Evolutionary conservation across 2,888 invertebrate genomes (phyloP), one percentile per base, ranked within the genome.

Genomic region (Lepidocyrtoides sp.): DNA sequence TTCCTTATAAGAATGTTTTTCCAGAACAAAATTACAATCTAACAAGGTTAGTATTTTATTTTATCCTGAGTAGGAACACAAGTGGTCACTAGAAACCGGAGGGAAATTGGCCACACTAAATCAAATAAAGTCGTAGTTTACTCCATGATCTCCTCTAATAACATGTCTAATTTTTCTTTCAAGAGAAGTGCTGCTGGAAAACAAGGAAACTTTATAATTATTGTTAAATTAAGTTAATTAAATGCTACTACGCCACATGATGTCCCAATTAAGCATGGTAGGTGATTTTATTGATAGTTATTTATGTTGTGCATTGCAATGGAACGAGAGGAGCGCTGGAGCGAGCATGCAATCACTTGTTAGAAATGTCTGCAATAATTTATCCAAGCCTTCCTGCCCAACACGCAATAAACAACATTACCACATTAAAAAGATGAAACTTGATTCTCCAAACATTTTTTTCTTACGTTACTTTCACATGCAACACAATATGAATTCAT

Each of bases 351-450:
- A 54, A 79, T 79, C 79, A 51, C 79, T 54, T 79, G n/a, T 17
- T 17, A 69, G 20, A 79, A 79, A 54, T n/a, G 79, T n/a, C n/a
- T n/a, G 51, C 20, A 79, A 79, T 79, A 79, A 17, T 54, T 79
- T 32, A 79, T 54, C 17, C 32, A 8, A 54, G 5, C 29, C 51
- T 54, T 79, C 79, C 54, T 79, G 14, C 29, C 54, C 32, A 79
- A 54, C 79, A 79, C 79, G 54, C 79, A 79, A 79, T 79, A 79
- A 79, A 79, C 51, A 79, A 75, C 75, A 23, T 8, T 51, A 51
- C 77, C 77, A 51, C 48, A 51, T 10, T 5, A 51, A 51, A 51
- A 14, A 48, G 26, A 26, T 51, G 77, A 77, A 77, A 48, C 51
- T 77, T n/a, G 51, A 51, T 77, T 77, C 51, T 77, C 17, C 29